These are phyloP conservation scores for Trissolcus brochymenae DNA, from an alignment of 2,888 invertebrate genomes.

Conservation along the genomic window DNA sequence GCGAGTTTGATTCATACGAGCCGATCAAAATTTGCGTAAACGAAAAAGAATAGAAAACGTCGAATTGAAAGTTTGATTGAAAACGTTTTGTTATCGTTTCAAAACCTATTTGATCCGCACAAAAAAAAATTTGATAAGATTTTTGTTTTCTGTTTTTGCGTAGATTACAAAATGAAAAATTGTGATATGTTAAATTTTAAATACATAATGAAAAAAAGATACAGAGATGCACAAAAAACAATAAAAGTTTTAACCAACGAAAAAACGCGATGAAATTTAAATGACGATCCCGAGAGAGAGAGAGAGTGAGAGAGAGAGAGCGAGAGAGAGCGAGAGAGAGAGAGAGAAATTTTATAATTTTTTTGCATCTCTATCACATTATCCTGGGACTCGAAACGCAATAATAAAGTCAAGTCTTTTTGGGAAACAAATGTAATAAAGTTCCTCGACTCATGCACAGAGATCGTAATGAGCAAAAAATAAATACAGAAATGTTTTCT, in stretches of 20 bases:
- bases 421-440: constrained; percentile 49
- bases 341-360: constrained; percentile 29
- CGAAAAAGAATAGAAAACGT: too few species aligned
- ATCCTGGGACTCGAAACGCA: constrained; percentile 41
- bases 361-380: constrained; percentile 32
- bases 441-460: constrained; percentile 56
- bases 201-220: constrained; percentile 6
- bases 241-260: constrained; percentile 19
- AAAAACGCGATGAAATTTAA: not conserved
- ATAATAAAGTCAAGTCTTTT: constrained; percentile 54
- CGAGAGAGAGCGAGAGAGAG: too few species aligned
- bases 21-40: too few species aligned
- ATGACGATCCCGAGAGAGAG: constrained; percentile 13
- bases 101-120: too few species aligned
- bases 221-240: constrained; percentile 34
- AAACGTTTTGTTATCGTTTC: too few species aligned
- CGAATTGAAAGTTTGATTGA: too few species aligned
- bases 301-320: too few species aligned
- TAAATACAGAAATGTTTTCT: constrained; percentile 26
- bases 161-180: too few species aligned
- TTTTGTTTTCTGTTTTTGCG: too few species aligned
- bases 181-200: too few species aligned
- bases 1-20: too few species aligned
- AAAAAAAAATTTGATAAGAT: too few species aligned
- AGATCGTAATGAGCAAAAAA: constrained; percentile 35